Conservation (phyloP, 2,888 invertebrate species). For the Zootermopsis nevadensis region DNA sequence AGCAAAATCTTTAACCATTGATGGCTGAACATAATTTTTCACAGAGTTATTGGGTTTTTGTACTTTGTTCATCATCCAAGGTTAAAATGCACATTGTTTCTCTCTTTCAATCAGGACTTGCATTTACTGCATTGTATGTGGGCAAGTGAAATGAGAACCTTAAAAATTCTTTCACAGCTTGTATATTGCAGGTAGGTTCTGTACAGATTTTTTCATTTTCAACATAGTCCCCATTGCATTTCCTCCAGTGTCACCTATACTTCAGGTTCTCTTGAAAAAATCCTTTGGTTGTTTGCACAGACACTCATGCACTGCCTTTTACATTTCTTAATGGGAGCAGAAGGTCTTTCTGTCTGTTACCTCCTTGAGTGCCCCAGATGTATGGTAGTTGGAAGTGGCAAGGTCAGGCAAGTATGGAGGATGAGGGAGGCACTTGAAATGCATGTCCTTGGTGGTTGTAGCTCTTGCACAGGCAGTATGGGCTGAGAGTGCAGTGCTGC, state of each 20-base stretch:
- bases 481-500: background rate
- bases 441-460: background rate
- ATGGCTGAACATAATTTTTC: too few relatives aligned
- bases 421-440: background rate
- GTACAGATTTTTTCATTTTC: background rate
- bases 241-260: background rate
- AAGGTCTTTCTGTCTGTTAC: background rate
- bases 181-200: background rate
- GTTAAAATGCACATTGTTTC: too few relatives aligned
- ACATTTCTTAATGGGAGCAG: background rate
- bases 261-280: background rate
- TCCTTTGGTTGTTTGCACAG: background rate
- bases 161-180: background rate
- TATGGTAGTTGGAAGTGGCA: background rate
- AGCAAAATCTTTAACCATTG: too few relatives aligned
- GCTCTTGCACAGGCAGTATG: slow-evolving; percentile 7
- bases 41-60: too few relatives aligned
- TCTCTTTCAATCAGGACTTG: too few relatives aligned
- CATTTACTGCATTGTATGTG: too few relatives aligned
- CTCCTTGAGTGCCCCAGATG: background rate
- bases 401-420: background rate
- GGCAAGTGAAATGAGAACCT: background rate
- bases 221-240: background rate
- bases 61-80: too few relatives aligned
- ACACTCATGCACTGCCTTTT: background rate